Conservation (phyloP, 2,888 invertebrate genomes). For the Pharmacophagus antenor region DNA sequence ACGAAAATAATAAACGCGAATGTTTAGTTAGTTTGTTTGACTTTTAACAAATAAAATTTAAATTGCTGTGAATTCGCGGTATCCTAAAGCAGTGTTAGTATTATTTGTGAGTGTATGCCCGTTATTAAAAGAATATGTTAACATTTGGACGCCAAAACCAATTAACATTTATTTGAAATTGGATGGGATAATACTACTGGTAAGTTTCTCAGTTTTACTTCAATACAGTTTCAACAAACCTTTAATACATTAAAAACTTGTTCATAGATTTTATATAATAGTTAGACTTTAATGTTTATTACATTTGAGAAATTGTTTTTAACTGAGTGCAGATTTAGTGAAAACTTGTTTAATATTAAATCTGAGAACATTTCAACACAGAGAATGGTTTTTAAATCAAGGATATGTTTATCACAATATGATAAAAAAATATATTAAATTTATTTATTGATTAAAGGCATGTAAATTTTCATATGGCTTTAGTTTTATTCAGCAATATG, state of each 20-base stretch:
- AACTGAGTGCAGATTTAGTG: neutral
- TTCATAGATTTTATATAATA: neutral
- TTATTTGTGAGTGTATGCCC: conserved; percentile 64
- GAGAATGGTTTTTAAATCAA: conserved; percentile 14
- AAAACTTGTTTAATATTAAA: conserved; percentile 6
- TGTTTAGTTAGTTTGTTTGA: conserved; percentile 26
- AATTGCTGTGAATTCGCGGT: conserved; percentile 58
- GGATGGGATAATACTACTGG: conserved; percentile 69
- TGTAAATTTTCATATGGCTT: neutral
- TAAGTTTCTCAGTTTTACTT: conserved; percentile 45
- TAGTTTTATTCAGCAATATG: neutral
- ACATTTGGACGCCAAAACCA: conserved; percentile 38
- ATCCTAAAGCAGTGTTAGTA: conserved; percentile 50
- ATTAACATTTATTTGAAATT: conserved; percentile 50
- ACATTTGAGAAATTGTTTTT: neutral
- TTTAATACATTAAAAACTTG: neutral
- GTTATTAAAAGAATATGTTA: conserved; percentile 71
- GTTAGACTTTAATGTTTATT: neutral
- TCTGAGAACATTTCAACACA: neutral
- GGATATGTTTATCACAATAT: neutral
- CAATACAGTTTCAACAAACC: neutral
- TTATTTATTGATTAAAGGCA: neutral
- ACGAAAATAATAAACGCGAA: neutral
- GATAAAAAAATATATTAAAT: neutral
- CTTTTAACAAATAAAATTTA: conserved; percentile 34